These are phyloP conservation scores for Paratrypauchen microcephalus DNA, from an alignment of 2,797 vertebrate species.

Conservation along the genomic window DNA sequence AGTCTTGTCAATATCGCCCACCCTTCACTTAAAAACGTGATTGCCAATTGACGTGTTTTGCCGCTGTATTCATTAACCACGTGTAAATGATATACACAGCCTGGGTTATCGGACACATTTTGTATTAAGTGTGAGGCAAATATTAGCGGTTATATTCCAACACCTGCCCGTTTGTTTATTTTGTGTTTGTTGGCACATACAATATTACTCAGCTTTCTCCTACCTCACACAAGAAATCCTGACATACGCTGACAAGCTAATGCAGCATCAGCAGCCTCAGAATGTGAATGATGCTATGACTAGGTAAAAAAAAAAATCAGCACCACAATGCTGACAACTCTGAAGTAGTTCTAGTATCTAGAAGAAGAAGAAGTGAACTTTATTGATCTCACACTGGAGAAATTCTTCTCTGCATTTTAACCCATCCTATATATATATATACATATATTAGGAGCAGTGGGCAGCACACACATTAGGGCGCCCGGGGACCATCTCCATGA, in stretches of 20 bases:
- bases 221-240: slow-evolving; percentile 11
- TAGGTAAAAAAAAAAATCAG: no score
- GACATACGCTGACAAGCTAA: slow-evolving; percentile 13
- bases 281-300: slow-evolving; percentile 20
- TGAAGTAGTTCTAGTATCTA: no score
- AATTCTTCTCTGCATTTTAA: no score
- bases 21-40: background rate
- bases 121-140: slow-evolving; percentile 35
- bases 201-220: slow-evolving; percentile 44
- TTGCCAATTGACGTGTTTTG: background rate
- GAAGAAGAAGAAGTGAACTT: no score
- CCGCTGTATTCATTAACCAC: background rate
- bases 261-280: slow-evolving; percentile 31
- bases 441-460: no score
- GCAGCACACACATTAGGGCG: no score
- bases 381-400: no score
- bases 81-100: slow-evolving; percentile 19
- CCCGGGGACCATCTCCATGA: no score
- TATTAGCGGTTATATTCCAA: slow-evolving; percentile 31
- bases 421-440: no score
- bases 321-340: no score
- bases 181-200: slow-evolving; percentile 51
- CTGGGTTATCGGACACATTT: slow-evolving; percentile 13
- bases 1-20: background rate
- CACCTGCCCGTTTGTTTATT: slow-evolving; percentile 53